These are phyloP conservation scores for Euphonia xanthogaster DNA, from an alignment of 2,797 vertebrate genomes.

Conservation along the genomic window DNA sequence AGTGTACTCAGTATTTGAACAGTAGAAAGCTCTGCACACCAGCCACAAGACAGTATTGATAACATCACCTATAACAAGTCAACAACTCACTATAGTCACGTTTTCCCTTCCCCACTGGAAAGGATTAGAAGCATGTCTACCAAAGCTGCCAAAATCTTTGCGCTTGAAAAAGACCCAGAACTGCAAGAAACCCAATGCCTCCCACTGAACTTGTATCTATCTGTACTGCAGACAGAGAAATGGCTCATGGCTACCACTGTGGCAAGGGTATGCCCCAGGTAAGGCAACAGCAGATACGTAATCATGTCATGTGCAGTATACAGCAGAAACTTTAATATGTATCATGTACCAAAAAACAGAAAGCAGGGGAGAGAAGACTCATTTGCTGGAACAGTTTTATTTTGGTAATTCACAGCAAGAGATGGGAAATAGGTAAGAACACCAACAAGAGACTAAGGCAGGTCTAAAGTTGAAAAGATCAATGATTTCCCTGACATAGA, in stretches of 20 bases:
- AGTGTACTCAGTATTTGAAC: background rate
- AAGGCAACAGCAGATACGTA: background rate
- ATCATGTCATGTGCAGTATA: background rate
- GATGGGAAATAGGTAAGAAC: background rate
- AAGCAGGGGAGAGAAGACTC: background rate
- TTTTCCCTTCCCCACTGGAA: background rate
- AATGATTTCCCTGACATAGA: background rate
- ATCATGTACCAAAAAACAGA: background rate
- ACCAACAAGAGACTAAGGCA: background rate
- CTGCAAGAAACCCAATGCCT: background rate
- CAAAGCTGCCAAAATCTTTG: background rate
- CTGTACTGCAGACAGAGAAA: background rate
- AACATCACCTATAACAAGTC: background rate
- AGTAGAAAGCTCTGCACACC: background rate
- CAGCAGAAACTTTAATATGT: background rate
- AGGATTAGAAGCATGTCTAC: background rate
- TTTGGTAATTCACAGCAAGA: background rate
- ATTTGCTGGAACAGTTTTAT: background rate
- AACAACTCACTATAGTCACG: background rate
- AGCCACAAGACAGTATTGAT: background rate
- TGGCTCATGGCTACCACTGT: background rate
- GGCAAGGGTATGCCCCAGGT: background rate
- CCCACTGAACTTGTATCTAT: background rate
- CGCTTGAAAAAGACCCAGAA: background rate
- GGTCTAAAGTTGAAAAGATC: background rate